Conservation (phyloP, 1,140 invertebrate species). For the Scaptomyza montana region DNA sequence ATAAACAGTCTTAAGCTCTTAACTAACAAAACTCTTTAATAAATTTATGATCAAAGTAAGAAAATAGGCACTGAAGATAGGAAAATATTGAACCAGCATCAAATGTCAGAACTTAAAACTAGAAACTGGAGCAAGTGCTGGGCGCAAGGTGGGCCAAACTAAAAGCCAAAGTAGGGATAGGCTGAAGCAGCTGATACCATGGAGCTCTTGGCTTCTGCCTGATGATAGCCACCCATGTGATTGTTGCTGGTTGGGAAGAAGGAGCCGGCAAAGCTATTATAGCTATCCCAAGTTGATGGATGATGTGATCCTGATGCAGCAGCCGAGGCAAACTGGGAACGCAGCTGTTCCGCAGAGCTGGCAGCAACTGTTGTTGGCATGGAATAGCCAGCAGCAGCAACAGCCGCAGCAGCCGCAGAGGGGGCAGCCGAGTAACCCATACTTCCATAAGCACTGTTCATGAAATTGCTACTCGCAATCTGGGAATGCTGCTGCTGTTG, state of each 20-base stretch:
- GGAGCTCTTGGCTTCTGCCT: constrained; percentile 61
- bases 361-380: constrained; percentile 54
- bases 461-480: constrained; percentile 40
- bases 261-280: constrained; percentile 71
- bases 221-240: constrained; percentile 70
- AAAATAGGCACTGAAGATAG: constrained; percentile 14
- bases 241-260: constrained; percentile 67
- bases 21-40: constrained; percentile 17
- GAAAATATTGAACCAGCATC: constrained; percentile 18
- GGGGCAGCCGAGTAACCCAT: constrained; percentile 20
- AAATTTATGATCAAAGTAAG: constrained; percentile 4
- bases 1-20: constrained; percentile 67
- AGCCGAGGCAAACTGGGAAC: constrained; percentile 76
- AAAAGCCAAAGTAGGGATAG: constrained; percentile 80
- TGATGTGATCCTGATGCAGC: constrained; percentile 73
- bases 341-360: constrained; percentile 74
- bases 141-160: neutral
- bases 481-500: constrained; percentile 25
- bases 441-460: constrained; percentile 47
- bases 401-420: constrained; percentile 30
- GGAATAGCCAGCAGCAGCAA: constrained; percentile 28
- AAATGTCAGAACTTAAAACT: constrained; percentile 24
- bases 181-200: constrained; percentile 52
- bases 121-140: constrained; percentile 27
- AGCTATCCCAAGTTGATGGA: constrained; percentile 71